Conservation (phyloP, 2,797 vertebrate species). For the Xerus rutilus region DNA sequence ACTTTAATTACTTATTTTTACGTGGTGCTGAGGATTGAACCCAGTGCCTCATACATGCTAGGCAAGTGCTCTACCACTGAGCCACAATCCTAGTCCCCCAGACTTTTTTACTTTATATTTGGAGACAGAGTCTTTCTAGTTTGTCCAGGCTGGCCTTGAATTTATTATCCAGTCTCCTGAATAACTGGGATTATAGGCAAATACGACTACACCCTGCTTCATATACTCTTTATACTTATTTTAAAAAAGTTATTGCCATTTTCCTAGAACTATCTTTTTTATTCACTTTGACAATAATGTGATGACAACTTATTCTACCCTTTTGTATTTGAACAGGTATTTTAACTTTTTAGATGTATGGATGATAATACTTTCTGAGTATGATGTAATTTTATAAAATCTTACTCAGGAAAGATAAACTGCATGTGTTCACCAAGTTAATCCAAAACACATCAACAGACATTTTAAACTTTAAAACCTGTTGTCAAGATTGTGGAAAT, state of each 20-base stretch:
- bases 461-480: slow-evolving; percentile 68
- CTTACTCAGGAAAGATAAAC: slow-evolving; percentile 52
- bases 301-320: slow-evolving; percentile 64
- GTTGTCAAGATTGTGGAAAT: slow-evolving; percentile 61
- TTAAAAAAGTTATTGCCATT: slow-evolving; percentile 76
- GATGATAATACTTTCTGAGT: slow-evolving; percentile 41
- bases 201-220: too few species aligned
- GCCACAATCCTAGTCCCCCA: too few species aligned
- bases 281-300: slow-evolving; percentile 68
- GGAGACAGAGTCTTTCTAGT: too few species aligned
- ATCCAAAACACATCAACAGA: slow-evolving; percentile 56
- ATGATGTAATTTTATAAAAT: slow-evolving; percentile 60
- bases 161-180: too few species aligned
- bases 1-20: too few species aligned
- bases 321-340: slow-evolving; percentile 22
- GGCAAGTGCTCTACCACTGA: too few species aligned
- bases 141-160: too few species aligned
- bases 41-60: too few species aligned
- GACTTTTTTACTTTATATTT: too few species aligned
- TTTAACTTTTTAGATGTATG: slow-evolving; percentile 68
- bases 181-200: too few species aligned
- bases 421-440: slow-evolving; percentile 73
- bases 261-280: slow-evolving; percentile 69
- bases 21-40: too few species aligned
- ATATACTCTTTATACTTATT: slow-evolving; percentile 45